These are phyloP conservation scores for Osmoderma eremita DNA, from an alignment of 2,888 invertebrate genomes.

Conservation along the genomic window DNA sequence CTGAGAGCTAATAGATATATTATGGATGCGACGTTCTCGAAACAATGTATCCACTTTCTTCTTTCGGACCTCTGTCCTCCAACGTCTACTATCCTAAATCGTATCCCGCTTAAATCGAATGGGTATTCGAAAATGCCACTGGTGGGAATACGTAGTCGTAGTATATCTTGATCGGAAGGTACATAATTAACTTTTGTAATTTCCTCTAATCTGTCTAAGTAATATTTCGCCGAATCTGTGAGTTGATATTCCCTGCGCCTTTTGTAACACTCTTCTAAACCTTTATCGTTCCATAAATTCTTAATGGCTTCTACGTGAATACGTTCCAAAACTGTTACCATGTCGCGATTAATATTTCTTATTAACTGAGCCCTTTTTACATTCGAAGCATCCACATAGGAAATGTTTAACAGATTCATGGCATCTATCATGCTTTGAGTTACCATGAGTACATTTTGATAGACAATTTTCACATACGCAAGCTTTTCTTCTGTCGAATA, in stretches of 20 bases:
- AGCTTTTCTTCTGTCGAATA: constrained; percentile 99
- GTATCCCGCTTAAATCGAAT: constrained; percentile 99
- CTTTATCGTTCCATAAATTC: constrained; percentile 94
- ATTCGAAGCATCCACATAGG: constrained; percentile 91
- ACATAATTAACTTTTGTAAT: constrained; percentile 96
- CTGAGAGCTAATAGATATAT: constrained; percentile 99
- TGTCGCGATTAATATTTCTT: constrained; percentile 97
- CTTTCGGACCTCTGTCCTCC: constrained; percentile 99
- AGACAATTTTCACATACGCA: constrained; percentile 97
- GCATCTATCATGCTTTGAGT: constrained; percentile 99
- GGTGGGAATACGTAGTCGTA: constrained; percentile 98
- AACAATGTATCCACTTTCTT: constrained; percentile 99
- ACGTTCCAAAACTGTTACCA: constrained; percentile 97
- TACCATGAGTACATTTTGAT: constrained; percentile 99
- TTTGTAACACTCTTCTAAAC: constrained; percentile 99
- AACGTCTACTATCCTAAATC: constrained; percentile 99
- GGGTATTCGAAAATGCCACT: constrained; percentile 99
- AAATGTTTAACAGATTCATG: constrained; percentile 98
- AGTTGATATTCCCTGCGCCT: constrained; percentile 99
- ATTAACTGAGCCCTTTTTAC: constrained; percentile 95
- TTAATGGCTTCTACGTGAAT: constrained; percentile 98
- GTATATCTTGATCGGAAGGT: constrained; percentile 99
- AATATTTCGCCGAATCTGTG: constrained; percentile 99
- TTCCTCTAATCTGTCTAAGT: constrained; percentile 98
- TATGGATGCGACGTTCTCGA: constrained; percentile 99